These are phyloP conservation scores for Tapirus indicus DNA, from an alignment of 2,797 vertebrate species.

Conservation along the genomic window DNA sequence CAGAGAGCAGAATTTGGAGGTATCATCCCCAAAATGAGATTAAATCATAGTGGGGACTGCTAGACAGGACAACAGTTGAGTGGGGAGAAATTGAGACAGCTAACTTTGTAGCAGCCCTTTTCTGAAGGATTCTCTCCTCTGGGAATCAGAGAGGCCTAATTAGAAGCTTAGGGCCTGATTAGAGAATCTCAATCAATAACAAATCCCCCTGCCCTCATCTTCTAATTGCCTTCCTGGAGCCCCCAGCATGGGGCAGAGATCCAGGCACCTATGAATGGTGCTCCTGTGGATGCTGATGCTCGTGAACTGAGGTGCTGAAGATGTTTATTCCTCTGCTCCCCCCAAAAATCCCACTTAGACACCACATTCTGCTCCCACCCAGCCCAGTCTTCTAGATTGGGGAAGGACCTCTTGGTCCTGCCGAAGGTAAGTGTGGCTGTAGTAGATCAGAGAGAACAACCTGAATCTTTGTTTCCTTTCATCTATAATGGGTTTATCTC, in stretches of 20 bases:
- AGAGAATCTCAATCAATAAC: not conserved
- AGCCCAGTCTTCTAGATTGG: not conserved
- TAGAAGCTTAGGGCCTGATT: constrained; percentile 67
- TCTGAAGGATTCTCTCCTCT: not conserved
- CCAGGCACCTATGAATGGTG: not conserved
- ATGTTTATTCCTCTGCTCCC: not conserved
- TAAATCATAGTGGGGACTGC: not conserved
- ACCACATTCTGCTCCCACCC: not conserved
- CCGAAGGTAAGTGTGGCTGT: not conserved
- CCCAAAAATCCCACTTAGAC: not conserved
- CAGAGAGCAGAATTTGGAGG: not conserved
- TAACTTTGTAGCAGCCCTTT: not conserved
- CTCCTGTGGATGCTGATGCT: not conserved
- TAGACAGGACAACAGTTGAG: not conserved
- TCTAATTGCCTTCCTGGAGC: constrained; percentile 42
- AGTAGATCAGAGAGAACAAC: not conserved
- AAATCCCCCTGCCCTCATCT: not conserved
- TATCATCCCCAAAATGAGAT: not conserved
- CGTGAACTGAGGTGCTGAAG: not conserved
- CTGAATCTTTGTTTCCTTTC: not conserved
- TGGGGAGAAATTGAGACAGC: not conserved
- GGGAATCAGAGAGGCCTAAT: constrained; percentile 64
- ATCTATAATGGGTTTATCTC: not conserved
- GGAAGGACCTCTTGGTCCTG: not conserved
- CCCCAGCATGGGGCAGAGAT: not conserved